These are phyloP conservation scores for Notolepis coatsorum DNA, from an alignment of 2,797 vertebrate species.

Conservation along the genomic window DNA sequence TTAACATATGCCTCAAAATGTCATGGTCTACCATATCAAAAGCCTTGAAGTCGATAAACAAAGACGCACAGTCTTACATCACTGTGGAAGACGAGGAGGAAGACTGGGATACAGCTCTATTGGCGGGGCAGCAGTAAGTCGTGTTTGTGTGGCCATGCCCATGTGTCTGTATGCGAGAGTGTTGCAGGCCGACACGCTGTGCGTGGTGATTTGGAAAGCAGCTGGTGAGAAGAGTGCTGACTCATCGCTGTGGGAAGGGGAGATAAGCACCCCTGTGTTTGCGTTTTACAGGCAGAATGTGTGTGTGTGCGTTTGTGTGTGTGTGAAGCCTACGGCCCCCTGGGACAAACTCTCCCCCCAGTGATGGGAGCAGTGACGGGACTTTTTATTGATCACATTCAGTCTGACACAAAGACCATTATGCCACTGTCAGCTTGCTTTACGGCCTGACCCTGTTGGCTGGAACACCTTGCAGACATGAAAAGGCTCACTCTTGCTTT, in stretches of 20 bases:
- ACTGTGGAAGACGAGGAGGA: slow-evolving; percentile 1
- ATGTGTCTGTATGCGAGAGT: slow-evolving; percentile 8
- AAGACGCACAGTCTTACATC: too few species aligned
- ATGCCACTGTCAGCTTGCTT: slow-evolving; percentile 34
- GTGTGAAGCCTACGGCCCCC: slow-evolving; percentile 1
- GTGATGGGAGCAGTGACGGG: slow-evolving; percentile 4
- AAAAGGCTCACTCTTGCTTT: slow-evolving; percentile 8
- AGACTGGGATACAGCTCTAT: background rate
- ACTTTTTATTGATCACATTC: slow-evolving; percentile 47
- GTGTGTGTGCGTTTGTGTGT: slow-evolving; percentile 1
- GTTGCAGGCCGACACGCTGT: background rate
- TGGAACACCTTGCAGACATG: slow-evolving; percentile 14
- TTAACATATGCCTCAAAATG: too few species aligned
- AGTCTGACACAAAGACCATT: slow-evolving; percentile 32
- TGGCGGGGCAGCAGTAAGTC: background rate
- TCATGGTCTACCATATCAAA: too few species aligned
- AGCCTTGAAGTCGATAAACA: too few species aligned
- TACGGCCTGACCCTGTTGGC: slow-evolving; percentile 11
- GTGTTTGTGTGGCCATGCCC: background rate
- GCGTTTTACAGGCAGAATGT: slow-evolving; percentile 22
- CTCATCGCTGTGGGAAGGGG: slow-evolving; percentile 62
- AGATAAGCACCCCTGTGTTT: slow-evolving; percentile 52
- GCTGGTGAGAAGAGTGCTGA: slow-evolving; percentile 71
- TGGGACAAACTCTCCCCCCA: background rate
- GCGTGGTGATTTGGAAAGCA: slow-evolving; percentile 64